Evolutionary conservation across 1,140 invertebrate genomes (phyloP).

Genomic region (Pogonognathellus flavescens): DNA sequence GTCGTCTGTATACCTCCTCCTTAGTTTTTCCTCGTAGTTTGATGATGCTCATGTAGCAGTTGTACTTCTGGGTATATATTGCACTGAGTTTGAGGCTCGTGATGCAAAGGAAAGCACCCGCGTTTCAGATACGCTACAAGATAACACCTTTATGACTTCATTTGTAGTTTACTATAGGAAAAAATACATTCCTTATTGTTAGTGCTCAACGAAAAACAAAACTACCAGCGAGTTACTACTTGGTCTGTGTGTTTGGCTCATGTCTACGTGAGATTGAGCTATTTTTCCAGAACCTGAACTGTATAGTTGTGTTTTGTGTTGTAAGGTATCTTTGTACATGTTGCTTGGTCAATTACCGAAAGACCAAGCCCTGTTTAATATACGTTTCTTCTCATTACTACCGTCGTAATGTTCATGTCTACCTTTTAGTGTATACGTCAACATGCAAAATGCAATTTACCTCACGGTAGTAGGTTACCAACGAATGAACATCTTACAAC

Average conservation of each 20-base stretch:
- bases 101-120: conserved; percentile 2
- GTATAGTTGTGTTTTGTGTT: not conserved
- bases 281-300: not conserved
- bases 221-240: too few relatives aligned
- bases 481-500: conserved; percentile 1
- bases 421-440: not conserved
- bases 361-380: not conserved
- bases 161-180: not conserved
- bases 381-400: too few relatives aligned
- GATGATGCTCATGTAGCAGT: not conserved
- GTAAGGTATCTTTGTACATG: conserved; percentile 1
- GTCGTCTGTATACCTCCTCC: not conserved
- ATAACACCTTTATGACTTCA: conserved; percentile 36
- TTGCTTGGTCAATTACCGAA: conserved; percentile 21
- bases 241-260: not conserved
- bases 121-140: not conserved
- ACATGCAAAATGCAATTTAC: conserved; percentile 44
- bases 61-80: too few relatives aligned
- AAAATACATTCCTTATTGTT: conserved; percentile 23
- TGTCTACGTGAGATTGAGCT: not conserved
- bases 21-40: not conserved
- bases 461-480: not conserved
- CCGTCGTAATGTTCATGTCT: too few relatives aligned
- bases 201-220: not conserved
- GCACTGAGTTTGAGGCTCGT: not conserved